Conservation (phyloP, 2,888 invertebrate genomes). For the Aleiodes testaceus region DNA sequence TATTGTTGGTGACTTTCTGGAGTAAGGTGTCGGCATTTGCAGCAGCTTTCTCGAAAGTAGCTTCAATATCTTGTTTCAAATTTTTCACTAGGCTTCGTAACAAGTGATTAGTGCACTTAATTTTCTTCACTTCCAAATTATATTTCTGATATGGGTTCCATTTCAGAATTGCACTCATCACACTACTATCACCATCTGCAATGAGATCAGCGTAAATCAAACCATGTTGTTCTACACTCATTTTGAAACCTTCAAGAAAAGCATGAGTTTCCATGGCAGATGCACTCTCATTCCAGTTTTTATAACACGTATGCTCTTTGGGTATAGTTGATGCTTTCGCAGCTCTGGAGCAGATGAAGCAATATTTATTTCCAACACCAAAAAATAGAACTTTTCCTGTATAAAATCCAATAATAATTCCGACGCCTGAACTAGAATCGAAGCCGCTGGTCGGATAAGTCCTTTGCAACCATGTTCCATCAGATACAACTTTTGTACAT, state of each 20-base stretch:
- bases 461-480: conserved; percentile 54
- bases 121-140: conserved; percentile 40
- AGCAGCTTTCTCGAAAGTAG: neutral
- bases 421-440: conserved; percentile 50
- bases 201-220: conserved; percentile 43
- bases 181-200: conserved; percentile 46
- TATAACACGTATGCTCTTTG: conserved; percentile 40
- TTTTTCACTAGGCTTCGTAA: conserved; percentile 38
- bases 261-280: conserved; percentile 57
- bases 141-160: conserved; percentile 40
- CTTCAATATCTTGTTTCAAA: neutral
- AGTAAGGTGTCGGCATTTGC: neutral
- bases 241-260: conserved; percentile 48
- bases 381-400: conserved; percentile 54
- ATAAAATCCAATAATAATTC: conserved; percentile 47
- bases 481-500: conserved; percentile 47
- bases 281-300: conserved; percentile 57
- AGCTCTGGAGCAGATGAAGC: conserved; percentile 46
- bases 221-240: conserved; percentile 45
- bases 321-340: conserved; percentile 7
- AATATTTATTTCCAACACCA: conserved; percentile 59
- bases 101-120: conserved; percentile 48
- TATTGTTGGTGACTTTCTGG: neutral
- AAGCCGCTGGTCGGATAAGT: conserved; percentile 47
- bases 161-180: conserved; percentile 42